Evolutionary conservation across 2,113 vertebrate species (phyloP).

Genomic region (Marcusenius ussheri): DNA sequence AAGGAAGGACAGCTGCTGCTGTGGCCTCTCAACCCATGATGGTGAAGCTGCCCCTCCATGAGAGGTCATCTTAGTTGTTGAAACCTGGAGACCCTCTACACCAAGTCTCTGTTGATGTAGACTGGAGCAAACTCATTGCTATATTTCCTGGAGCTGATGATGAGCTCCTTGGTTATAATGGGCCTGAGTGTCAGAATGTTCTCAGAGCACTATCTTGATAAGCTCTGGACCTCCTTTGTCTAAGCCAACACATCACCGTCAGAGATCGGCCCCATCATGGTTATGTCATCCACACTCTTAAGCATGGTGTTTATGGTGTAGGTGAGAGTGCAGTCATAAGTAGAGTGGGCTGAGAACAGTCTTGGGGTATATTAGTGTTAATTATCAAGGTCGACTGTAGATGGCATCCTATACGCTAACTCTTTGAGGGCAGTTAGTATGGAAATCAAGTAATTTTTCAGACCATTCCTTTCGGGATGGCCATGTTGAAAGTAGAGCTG

Average conservation of each 20-base stretch:
- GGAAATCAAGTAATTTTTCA: neutral
- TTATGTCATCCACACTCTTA: neutral
- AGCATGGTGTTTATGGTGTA: neutral
- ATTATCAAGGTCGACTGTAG: neutral
- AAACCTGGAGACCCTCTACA: neutral
- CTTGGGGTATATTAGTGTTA: neutral
- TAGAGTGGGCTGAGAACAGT: neutral
- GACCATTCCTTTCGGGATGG: neutral
- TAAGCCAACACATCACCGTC: neutral
- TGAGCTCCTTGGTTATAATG: neutral
- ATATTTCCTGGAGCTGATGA: neutral
- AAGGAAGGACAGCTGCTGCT: neutral
- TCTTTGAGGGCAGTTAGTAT: neutral
- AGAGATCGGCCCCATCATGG: neutral
- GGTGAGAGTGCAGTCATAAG: neutral
- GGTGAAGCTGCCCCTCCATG: neutral
- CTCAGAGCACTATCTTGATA: neutral
- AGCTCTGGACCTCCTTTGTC: neutral
- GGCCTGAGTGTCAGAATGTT: neutral
- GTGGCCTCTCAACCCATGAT: neutral
- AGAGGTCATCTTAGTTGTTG: neutral
- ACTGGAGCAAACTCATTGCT: neutral
- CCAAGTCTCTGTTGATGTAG: neutral
- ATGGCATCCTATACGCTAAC: neutral
- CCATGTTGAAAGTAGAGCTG: neutral